A percentile compares a stretch with the other conserved stretches of the same genome.
Conservation (phyloP, 2,888 invertebrate genomes). For the Tipula lateralis region DNA sequence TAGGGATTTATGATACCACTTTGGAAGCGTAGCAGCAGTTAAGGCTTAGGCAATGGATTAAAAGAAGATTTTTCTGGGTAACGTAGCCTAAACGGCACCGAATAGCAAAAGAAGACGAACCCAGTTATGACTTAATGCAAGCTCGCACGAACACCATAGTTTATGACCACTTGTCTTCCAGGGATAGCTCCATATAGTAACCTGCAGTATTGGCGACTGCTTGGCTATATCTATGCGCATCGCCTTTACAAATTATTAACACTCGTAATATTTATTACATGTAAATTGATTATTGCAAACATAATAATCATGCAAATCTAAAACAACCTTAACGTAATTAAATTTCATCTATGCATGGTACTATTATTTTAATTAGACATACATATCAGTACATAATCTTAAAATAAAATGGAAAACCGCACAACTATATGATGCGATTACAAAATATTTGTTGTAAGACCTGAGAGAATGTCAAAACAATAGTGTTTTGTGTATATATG, state of each 20-base stretch:
- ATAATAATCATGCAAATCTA: neutral
- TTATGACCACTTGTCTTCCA: no score
- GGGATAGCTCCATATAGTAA: no score
- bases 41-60: no score
- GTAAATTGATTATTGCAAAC: neutral
- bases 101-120: no score
- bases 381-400: neutral
- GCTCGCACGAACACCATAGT: no score
- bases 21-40: no score
- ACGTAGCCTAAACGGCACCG: no score
- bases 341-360: neutral
- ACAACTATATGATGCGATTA: neutral
- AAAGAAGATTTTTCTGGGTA: no score
- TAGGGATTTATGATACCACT: no score
- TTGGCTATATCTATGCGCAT: neutral
- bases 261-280: neutral
- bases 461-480: conserved; percentile 11
- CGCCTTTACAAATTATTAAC: no score
- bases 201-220: no score
- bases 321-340: neutral
- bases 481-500: neutral
- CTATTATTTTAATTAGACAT: neutral
- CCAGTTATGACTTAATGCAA: no score
- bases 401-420: neutral
- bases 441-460: conserved; percentile 1